These are phyloP conservation scores for Nezara viridula DNA, from an alignment of 2,888 invertebrate species.

Conservation along the genomic window DNA sequence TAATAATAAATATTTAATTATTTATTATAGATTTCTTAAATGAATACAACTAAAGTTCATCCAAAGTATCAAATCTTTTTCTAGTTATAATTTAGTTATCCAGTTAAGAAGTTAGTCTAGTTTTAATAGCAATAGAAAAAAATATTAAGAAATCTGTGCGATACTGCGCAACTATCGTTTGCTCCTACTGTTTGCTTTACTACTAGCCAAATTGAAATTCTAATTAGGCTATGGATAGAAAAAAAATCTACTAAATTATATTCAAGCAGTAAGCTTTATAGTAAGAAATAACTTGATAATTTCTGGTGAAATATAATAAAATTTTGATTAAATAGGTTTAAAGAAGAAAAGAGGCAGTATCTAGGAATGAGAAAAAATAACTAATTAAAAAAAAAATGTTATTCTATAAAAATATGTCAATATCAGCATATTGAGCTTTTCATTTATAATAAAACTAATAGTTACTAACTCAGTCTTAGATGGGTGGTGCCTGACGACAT, in stretches of 20 bases:
- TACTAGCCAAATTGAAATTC: background rate
- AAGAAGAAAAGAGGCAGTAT: background rate
- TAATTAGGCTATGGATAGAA: background rate
- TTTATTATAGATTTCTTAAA: background rate
- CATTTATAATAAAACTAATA: background rate
- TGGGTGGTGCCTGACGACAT: slow-evolving; percentile 88
- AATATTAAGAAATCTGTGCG: background rate
- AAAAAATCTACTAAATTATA: slow-evolving; percentile 5
- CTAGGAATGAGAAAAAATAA: too few species aligned
- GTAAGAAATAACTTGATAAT: background rate
- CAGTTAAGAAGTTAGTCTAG: too few species aligned
- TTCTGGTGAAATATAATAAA: background rate
- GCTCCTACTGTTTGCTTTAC: background rate
- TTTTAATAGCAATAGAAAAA: background rate
- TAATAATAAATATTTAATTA: background rate
- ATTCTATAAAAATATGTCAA: too few species aligned
- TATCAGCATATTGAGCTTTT: background rate
- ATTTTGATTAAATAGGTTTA: background rate
- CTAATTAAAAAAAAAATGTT: too few species aligned
- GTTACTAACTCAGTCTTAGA: slow-evolving; percentile 79
- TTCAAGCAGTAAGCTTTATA: background rate
- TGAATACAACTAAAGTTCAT: background rate
- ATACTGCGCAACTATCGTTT: background rate
- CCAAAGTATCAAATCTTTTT: too few species aligned
- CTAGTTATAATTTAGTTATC: too few species aligned